Percentiles rank a stretch among this genome's conserved stretches.
Evolutionary conservation across 2,113 vertebrate genomes (phyloP).

Genomic region (Elgaria multicarinata): DNA sequence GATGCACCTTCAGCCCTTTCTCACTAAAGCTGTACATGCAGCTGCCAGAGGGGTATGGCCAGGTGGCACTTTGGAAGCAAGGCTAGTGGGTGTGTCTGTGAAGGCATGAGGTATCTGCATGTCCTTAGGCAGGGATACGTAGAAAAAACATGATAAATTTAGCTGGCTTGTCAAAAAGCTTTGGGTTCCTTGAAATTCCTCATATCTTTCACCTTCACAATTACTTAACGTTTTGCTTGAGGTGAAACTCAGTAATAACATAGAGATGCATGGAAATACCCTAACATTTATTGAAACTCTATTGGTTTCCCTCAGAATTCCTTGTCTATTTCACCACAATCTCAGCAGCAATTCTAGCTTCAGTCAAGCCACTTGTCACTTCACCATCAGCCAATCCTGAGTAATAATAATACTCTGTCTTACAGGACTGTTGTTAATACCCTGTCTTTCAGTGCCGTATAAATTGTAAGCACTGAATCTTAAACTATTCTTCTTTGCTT

Average conservation of each 20-base stretch:
- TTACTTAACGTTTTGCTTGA: too few relatives aligned
- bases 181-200: background rate
- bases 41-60: too few relatives aligned
- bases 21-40: background rate
- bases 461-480: background rate
- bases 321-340: background rate
- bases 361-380: background rate
- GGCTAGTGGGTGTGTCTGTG: background rate
- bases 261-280: background rate
- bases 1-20: background rate
- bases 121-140: background rate
- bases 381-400: background rate
- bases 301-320: background rate
- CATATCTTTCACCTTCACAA: too few relatives aligned
- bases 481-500: conserved; percentile 40
- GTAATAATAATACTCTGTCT: too few relatives aligned
- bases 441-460: background rate
- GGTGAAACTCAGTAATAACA: too few relatives aligned
- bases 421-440: background rate
- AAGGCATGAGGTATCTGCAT: background rate
- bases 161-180: background rate
- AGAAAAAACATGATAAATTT: background rate
- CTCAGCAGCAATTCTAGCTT: background rate
- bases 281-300: background rate
- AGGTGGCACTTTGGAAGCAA: background rate